Conservation (phyloP, 1,140 invertebrate genomes). For the Ptiloglossa arizonensis region DNA sequence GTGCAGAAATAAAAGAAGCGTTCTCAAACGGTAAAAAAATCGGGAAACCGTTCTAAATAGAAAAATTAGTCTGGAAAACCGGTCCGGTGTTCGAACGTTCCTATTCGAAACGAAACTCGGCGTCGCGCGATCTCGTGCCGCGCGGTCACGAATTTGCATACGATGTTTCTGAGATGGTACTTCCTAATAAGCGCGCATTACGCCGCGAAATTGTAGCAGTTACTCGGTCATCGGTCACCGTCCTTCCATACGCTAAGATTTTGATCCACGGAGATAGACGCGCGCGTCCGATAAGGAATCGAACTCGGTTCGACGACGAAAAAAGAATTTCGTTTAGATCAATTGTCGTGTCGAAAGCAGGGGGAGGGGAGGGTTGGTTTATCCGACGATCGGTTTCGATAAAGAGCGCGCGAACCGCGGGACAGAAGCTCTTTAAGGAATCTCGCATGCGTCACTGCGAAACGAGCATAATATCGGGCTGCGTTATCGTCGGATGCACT, state of each 20-base stretch:
- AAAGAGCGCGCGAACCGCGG: not conserved
- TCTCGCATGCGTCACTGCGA: constrained; percentile 56
- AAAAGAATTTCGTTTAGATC: not conserved
- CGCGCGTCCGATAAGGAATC: not conserved
- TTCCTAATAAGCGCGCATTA: not conserved
- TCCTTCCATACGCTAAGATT: too few relatives aligned
- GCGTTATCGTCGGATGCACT: constrained; percentile 72
- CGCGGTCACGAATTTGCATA: not conserved
- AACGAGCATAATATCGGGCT: constrained; percentile 66
- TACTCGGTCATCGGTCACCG: too few relatives aligned
- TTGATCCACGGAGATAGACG: too few relatives aligned
- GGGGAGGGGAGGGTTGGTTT: not conserved
- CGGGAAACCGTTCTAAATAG: too few relatives aligned
- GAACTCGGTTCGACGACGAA: not conserved
- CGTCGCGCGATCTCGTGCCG: too few relatives aligned
- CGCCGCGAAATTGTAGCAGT: not conserved
- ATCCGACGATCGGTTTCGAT: not conserved
- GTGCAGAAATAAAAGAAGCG: too few relatives aligned
- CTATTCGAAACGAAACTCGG: too few relatives aligned
- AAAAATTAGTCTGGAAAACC: too few relatives aligned
- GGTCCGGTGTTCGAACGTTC: too few relatives aligned
- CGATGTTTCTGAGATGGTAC: not conserved
- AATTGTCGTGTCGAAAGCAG: not conserved
- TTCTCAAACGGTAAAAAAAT: too few relatives aligned
- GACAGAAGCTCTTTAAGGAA: constrained; percentile 40